These are phyloP conservation scores for Ariopsis seemanni DNA, from an alignment of 2,113 vertebrate genomes.

Conservation along the genomic window DNA sequence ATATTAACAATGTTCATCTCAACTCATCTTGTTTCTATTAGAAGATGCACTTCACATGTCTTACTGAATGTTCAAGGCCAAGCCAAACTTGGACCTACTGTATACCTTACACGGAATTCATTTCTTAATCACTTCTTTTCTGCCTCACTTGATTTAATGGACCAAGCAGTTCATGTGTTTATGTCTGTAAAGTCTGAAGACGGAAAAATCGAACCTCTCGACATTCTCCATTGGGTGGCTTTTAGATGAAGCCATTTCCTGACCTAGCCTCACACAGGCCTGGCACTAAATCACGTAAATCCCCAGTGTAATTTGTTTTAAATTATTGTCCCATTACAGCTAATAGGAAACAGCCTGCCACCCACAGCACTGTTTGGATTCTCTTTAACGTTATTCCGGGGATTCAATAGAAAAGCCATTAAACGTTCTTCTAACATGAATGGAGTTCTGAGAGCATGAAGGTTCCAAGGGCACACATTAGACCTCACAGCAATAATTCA, in stretches of 20 bases:
- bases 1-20: background rate
- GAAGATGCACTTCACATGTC: background rate
- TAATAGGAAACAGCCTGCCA: conserved; percentile 17
- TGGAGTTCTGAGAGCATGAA: background rate
- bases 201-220: background rate
- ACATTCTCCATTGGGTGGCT: background rate
- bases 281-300: background rate
- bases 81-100: background rate
- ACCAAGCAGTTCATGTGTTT: conserved; percentile 42
- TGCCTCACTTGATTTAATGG: conserved; percentile 45
- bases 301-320: conserved; percentile 35
- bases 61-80: background rate
- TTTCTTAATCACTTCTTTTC: conserved; percentile 23
- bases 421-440: background rate
- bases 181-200: conserved; percentile 18
- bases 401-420: background rate
- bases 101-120: conserved; percentile 18
- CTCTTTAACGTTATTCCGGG: background rate
- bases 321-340: background rate
- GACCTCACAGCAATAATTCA: background rate
- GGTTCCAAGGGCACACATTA: background rate
- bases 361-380: conserved; percentile 31
- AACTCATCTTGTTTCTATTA: background rate
- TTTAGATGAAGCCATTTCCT: conserved; percentile 11
- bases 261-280: background rate